A percentile compares a stretch with the other conserved stretches of the same genome.
phyloP scores from a whole-genome alignment of 2,888 invertebrate genomes.

The Chrysomela aeneicollis region DNA sequence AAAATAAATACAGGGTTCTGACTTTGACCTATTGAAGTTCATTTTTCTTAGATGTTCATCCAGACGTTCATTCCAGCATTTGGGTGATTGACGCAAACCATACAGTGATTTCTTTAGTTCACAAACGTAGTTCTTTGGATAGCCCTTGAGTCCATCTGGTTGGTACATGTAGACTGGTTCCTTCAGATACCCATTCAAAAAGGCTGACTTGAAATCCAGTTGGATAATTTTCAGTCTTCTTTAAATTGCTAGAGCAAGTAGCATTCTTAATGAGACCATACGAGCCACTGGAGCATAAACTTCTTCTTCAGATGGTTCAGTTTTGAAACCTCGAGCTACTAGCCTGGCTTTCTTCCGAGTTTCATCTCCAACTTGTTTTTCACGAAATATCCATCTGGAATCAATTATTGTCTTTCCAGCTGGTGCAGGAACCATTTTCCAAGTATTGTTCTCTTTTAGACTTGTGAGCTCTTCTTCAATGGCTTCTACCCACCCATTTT shows the following conservation, averaged over 20 bases:
- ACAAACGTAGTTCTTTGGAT: constrained; percentile 1
- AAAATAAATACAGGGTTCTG: constrained; percentile 28
- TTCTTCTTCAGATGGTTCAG: constrained; percentile 31
- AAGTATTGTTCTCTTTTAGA: too few relatives aligned
- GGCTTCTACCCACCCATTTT: not conserved
- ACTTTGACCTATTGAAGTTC: constrained; percentile 16
- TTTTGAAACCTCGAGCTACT: constrained; percentile 40
- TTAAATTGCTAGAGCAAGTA: constrained; percentile 33
- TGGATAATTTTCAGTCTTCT: constrained; percentile 27
- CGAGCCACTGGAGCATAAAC: constrained; percentile 40
- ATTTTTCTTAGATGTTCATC: constrained; percentile 3
- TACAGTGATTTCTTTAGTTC: constrained; percentile 14
- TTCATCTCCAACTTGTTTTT: constrained; percentile 34
- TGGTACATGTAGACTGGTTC: constrained; percentile 25
- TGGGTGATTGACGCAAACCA: too few relatives aligned
- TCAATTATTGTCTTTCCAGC: constrained; percentile 27
- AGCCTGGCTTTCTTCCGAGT: constrained; percentile 36
- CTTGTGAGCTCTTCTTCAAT: too few relatives aligned
- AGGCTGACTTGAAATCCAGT: constrained; percentile 35
- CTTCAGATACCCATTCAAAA: constrained; percentile 24
- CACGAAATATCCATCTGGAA: constrained; percentile 38
- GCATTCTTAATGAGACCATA: constrained; percentile 38
- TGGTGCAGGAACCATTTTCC: too few relatives aligned
- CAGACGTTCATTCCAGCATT: constrained; percentile 15
- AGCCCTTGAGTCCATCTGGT: constrained; percentile 1